Evolutionary conservation across 64 coral and sea anemone genomes (phyloP).

Genomic region (Orbicella faveolata): DNA sequence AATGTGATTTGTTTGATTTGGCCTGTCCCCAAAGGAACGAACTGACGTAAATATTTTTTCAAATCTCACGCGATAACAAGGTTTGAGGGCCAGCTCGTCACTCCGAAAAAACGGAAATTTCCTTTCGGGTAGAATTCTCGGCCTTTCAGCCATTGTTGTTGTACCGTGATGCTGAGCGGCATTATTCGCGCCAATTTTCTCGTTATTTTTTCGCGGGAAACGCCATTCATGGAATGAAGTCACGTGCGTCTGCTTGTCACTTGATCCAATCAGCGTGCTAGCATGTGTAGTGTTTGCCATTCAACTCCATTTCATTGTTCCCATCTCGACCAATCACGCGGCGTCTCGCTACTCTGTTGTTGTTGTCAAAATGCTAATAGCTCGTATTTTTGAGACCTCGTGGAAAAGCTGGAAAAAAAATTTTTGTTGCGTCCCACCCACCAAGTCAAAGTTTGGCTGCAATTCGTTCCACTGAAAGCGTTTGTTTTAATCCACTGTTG

Average conservation of each 20-base stretch:
- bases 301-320: conserved; percentile 71
- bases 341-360: conserved; percentile 66
- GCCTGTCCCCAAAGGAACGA: conserved; percentile 17
- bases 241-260: conserved; percentile 67
- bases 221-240: conserved; percentile 83
- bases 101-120: background rate
- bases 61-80: background rate
- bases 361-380: conserved; percentile 98
- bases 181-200: conserved; percentile 74
- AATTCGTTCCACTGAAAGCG: conserved; percentile 11
- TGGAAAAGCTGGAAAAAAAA: conserved; percentile 88
- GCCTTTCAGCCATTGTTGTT: background rate
- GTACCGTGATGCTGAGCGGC: conserved; percentile 46
- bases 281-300: conserved; percentile 69
- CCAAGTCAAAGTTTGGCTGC: conserved; percentile 50
- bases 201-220: conserved; percentile 69
- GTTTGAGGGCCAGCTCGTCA: background rate
- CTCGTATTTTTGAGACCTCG: conserved; percentile 98
- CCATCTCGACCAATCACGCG: conserved; percentile 65
- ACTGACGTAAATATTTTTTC: conserved; percentile 38
- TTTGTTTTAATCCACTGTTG: background rate
- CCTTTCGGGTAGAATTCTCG: conserved; percentile 47
- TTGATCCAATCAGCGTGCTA: conserved; percentile 75
- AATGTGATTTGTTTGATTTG: conserved; percentile 26
- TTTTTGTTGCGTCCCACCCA: conserved; percentile 97